Evolutionary conservation across 1,140 invertebrate genomes (phyloP).

Genomic region (Drosophila micromelanica): DNA sequence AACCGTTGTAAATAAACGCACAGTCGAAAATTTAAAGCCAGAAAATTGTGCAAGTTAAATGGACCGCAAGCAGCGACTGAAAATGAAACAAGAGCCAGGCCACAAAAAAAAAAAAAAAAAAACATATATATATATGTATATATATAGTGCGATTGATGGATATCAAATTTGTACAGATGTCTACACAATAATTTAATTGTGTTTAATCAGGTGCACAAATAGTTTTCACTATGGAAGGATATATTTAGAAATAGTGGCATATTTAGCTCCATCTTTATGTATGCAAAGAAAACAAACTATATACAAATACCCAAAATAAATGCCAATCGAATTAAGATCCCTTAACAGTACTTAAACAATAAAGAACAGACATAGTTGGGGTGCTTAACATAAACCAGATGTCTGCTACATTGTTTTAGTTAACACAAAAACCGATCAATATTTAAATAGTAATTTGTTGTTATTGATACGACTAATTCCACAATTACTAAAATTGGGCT

Average conservation of each 20-base stretch:
- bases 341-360: no score
- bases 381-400: no score
- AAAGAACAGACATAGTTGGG: no score
- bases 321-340: no score
- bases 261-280: neutral
- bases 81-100: slow-evolving; percentile 3
- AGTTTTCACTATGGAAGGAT: neutral
- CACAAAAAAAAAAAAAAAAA: neutral
- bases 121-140: no score
- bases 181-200: slow-evolving; percentile 7
- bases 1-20: slow-evolving; percentile 40
- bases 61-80: neutral
- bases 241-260: no score
- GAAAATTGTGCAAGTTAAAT: slow-evolving; percentile 36
- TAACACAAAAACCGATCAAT: no score
- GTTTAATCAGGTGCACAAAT: neutral
- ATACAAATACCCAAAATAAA: neutral
- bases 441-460: no score
- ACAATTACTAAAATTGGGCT: no score
- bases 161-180: slow-evolving; percentile 14
- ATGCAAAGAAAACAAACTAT: neutral
- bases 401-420: no score
- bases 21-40: slow-evolving; percentile 19
- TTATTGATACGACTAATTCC: no score
- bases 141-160: slow-evolving; percentile 17